A percentile compares a stretch with the other conserved stretches of the same genome.
phyloP scores from a whole-genome alignment of 1,140 invertebrate genomes.

The Centruroides sculpturatus region DNA sequence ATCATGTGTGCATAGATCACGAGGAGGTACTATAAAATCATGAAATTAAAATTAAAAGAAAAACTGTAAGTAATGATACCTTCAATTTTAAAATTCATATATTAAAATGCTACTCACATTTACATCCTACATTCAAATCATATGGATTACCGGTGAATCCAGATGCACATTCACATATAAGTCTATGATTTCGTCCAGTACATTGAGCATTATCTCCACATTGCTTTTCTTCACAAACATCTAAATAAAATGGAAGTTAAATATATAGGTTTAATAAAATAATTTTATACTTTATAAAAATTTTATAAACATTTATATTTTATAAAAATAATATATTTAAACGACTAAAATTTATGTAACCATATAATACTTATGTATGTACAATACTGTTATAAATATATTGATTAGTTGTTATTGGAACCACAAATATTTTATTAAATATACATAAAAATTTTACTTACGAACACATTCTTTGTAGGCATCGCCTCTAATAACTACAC shows the following conservation, averaged over 20 bases:
- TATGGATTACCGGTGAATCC: constrained; percentile 24
- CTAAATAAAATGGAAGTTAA: not conserved
- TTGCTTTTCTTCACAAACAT: constrained; percentile 18
- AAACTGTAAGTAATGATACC: not conserved
- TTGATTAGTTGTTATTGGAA: no score
- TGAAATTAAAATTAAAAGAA: not conserved
- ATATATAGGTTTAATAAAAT: not conserved
- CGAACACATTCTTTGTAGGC: no score
- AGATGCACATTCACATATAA: constrained; percentile 23
- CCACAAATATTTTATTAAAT: no score
- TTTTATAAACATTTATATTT: no score
- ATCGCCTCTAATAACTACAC: constrained; percentile 9
- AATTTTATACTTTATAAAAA: no score
- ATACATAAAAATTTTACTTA: no score
- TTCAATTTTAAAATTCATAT: not conserved
- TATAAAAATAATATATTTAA: no score
- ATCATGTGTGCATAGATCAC: not conserved
- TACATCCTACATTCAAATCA: constrained; percentile 18
- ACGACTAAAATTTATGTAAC: no score
- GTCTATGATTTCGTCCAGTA: constrained; percentile 20
- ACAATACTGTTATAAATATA: no score
- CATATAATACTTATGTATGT: no score
- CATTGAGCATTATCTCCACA: constrained; percentile 25
- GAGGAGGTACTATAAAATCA: not conserved
- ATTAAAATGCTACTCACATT: constrained; percentile 9